Percentiles rank a stretch among this genome's conserved stretches.
These are phyloP conservation scores for Galleria mellonella DNA, from an alignment of 1,140 invertebrate species.

Conservation along the genomic window DNA sequence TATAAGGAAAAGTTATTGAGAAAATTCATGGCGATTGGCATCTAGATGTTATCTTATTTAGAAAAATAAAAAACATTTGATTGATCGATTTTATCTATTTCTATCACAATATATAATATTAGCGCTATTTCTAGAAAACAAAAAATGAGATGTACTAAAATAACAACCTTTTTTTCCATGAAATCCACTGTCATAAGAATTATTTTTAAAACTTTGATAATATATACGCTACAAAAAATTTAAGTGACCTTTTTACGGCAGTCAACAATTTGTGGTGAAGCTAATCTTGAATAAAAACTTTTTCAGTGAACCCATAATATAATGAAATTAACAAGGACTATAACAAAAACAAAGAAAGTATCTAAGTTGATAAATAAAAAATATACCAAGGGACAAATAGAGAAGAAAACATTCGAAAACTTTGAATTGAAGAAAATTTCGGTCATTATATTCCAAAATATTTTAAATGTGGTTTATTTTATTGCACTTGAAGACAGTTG, in stretches of 20 bases:
- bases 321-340: slow-evolving; percentile 38
- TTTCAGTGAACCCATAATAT: slow-evolving; percentile 25
- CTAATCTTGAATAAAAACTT: slow-evolving; percentile 25
- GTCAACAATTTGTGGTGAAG: slow-evolving; percentile 29
- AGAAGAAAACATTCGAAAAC: slow-evolving; percentile 19
- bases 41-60: too few relatives aligned
- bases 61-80: too few relatives aligned
- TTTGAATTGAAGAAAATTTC: slow-evolving; percentile 18
- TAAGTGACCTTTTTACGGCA: slow-evolving; percentile 24
- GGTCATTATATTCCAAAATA: slow-evolving; percentile 14
- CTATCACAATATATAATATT: background rate
- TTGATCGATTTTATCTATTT: background rate
- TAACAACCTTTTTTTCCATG: too few relatives aligned
- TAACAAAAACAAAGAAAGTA: slow-evolving; percentile 28
- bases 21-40: too few relatives aligned
- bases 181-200: too few relatives aligned
- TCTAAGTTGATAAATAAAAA: slow-evolving; percentile 36
- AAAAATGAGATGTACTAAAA: too few relatives aligned
- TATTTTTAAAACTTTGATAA: too few relatives aligned
- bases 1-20: background rate
- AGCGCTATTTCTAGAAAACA: too few relatives aligned
- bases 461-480: background rate
- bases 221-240: too few relatives aligned
- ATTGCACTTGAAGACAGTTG: too few relatives aligned
- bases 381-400: slow-evolving; percentile 34